Evolutionary conservation across 2,797 vertebrate genomes (phyloP).

Genomic region (Tapera naevia): DNA sequence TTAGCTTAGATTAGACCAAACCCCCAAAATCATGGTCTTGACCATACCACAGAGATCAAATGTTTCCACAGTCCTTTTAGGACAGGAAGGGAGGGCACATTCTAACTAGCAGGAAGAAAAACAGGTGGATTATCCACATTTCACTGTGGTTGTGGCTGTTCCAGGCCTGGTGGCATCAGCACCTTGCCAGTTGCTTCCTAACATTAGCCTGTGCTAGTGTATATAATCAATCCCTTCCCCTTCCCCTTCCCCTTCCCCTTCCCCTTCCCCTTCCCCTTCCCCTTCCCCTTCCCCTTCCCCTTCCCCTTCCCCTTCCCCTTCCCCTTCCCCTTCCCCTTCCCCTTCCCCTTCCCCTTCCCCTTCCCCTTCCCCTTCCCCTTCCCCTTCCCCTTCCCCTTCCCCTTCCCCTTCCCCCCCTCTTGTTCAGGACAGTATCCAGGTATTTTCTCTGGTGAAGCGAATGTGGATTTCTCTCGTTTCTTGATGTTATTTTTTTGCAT

Average conservation of each 20-base stretch:
- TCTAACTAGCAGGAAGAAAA: background rate
- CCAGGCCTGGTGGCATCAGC: background rate
- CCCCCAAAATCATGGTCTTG: background rate
- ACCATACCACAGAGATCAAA: background rate
- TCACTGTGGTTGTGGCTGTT: background rate
- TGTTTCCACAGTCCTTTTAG: background rate
- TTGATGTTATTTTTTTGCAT: background rate
- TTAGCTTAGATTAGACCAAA: background rate
- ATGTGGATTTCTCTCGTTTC: background rate
- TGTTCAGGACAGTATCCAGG: background rate
- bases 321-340: too few species aligned
- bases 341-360: too few species aligned
- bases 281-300: too few species aligned
- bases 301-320: too few species aligned
- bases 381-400: too few species aligned
- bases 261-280: too few species aligned
- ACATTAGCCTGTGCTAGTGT: background rate
- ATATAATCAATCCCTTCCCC: too few species aligned
- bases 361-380: too few species aligned
- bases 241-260: too few species aligned
- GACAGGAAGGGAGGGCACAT: background rate
- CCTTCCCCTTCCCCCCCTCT: too few species aligned
- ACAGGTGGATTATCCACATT: background rate
- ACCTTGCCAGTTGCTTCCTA: background rate
- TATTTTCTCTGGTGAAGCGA: background rate